Base-by-base conservation (phyloP, 2,888 invertebrate species). In the Dryobota labecula region DNA sequence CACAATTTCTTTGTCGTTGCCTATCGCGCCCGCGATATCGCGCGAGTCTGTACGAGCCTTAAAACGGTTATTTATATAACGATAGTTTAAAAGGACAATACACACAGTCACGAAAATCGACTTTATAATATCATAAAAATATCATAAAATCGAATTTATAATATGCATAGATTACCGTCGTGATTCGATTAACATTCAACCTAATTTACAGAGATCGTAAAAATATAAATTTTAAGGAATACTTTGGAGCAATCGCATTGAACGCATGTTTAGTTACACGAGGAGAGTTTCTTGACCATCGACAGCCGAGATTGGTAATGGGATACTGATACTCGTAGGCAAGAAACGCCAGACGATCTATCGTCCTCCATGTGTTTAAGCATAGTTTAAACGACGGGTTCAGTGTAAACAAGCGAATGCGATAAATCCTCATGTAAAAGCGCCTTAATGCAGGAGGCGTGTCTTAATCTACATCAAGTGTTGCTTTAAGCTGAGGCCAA, bases 391-490 rank as follows among this genome's bases (percentile, higher is more conserved):
- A 36, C 6, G 2, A 41, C 13, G n/a, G 45, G 75, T 30, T 61
- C 18, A 47, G 9, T 30, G 36, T 45, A n/a, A 71, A 45, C 51
- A 53, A 43, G 43, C 15, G n/a, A 53, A 11, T 45, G 11, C 20
- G 4, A 53, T 60, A 38, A 49, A 68, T 68, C 53, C n/a, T 54
- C 27, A n/a, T 49, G n/a, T 47, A 66, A 66, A 66, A 41, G 13
- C 18, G 36, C n/a, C 74, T 82, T 88, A 85, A 87, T 88, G 89
- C 84, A 87, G 84, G 84, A 89, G 89, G 88, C 87, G 89, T 90
- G 87, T 89, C 86, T 86, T 84, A 89, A 86, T 83, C 80, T 81
- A 86, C 84, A 45, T 36, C 27, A 58, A 41, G 51, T 47, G 53
- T 85, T 89, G 86, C 77, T 84, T 88, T 87, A 84, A 85, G 82